Evolutionary conservation across 92 coral and sea anemone genomes (phyloP).

Genomic region (Chrysogorgia sp.): DNA sequence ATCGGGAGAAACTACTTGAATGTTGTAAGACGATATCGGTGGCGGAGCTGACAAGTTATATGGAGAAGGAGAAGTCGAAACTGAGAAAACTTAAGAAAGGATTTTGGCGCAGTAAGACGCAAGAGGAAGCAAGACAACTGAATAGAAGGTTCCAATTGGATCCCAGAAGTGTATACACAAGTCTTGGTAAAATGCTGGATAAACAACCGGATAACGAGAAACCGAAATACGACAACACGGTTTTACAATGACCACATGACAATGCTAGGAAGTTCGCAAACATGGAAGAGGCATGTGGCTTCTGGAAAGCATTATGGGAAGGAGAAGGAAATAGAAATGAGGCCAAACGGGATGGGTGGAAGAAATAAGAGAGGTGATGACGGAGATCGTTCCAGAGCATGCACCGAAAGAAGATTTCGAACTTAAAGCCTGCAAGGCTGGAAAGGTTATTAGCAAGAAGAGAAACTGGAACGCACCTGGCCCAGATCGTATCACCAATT

Average conservation of each 20-base stretch:
- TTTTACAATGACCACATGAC: slow-evolving; percentile 15
- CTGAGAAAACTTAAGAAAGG: no score
- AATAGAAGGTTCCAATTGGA: slow-evolving; percentile 39
- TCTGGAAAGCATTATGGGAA: slow-evolving; percentile 45
- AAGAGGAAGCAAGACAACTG: slow-evolving; percentile 36
- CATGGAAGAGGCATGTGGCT: slow-evolving; percentile 40
- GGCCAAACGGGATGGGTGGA: slow-evolving; percentile 41
- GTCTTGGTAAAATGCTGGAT: background rate
- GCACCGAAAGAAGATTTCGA: no score
- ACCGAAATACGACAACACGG: slow-evolving; percentile 34
- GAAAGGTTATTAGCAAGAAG: background rate
- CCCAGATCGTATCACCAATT: no score
- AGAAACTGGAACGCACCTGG: slow-evolving; percentile 47
- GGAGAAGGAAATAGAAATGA: slow-evolving; percentile 32
- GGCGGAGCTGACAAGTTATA: no score
- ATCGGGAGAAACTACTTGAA: no score
- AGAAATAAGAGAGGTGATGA: slow-evolving; percentile 35
- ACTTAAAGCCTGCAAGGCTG: no score
- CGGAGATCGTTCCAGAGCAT: slow-evolving; percentile 41
- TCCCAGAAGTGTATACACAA: slow-evolving; percentile 6
- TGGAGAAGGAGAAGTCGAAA: no score
- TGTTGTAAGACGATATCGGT: no score
- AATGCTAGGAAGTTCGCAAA: slow-evolving; percentile 9
- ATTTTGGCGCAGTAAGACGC: no score
- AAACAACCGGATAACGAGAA: slow-evolving; percentile 14